These are phyloP conservation scores for Actenoides hombroni DNA, from an alignment of 2,113 vertebrate genomes.

Conservation along the genomic window DNA sequence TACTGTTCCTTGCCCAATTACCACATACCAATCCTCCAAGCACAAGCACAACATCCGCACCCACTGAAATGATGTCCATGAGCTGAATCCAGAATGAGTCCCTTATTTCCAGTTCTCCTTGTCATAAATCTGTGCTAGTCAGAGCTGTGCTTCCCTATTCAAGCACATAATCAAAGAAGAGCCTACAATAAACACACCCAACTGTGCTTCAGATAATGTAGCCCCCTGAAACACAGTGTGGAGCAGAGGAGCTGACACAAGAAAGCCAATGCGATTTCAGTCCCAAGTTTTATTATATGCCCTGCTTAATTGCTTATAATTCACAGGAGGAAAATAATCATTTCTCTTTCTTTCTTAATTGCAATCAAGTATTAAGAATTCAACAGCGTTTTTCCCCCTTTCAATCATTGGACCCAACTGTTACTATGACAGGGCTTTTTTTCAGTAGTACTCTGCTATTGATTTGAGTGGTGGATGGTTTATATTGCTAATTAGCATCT, in stretches of 20 bases:
- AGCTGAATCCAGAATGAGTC: neutral
- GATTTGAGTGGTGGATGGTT: constrained; percentile 11
- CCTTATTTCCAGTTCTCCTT: neutral
- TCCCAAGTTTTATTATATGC: neutral
- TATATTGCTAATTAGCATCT: constrained; percentile 32
- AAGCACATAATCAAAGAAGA: neutral
- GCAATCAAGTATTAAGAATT: neutral
- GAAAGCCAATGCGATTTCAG: neutral
- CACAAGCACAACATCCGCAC: constrained; percentile 25
- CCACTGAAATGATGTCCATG: neutral
- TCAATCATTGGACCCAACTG: neutral
- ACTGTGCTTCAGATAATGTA: neutral
- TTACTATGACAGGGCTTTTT: neutral
- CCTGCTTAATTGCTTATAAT: constrained; percentile 17
- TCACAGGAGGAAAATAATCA: neutral
- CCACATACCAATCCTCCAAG: neutral
- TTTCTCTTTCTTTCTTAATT: constrained; percentile 49
- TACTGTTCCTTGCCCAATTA: neutral
- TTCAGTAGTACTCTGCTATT: neutral
- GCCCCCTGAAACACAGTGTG: neutral
- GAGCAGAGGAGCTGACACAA: neutral
- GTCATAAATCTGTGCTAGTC: neutral
- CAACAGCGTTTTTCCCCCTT: neutral
- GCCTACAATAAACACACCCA: neutral
- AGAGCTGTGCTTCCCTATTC: neutral